Percentiles rank a stretch among this genome's conserved stretches.
Evolutionary conservation across 2,113 vertebrate genomes (phyloP).

Genomic region (Myxocyprinus asiaticus): DNA sequence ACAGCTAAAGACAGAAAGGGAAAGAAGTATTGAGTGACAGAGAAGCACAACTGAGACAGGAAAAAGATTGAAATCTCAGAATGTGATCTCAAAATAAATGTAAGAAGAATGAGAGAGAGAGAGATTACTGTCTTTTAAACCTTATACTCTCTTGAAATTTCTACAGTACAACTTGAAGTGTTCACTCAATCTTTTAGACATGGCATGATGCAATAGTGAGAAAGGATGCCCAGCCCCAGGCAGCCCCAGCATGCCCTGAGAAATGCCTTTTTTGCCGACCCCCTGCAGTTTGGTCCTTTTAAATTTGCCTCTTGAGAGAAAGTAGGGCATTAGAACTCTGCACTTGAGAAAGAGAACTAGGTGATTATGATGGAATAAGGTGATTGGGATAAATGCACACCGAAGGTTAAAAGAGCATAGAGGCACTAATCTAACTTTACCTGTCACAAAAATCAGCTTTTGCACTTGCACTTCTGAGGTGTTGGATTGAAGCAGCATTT

Average conservation of each 20-base stretch:
- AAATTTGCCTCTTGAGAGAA: constrained; percentile 51
- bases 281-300: constrained; percentile 57
- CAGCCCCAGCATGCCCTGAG: constrained; percentile 61
- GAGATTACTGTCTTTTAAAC: background rate
- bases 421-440: constrained; percentile 10
- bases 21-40: constrained; percentile 16
- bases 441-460: background rate
- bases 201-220: constrained; percentile 73
- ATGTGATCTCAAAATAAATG: constrained; percentile 43
- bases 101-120: constrained; percentile 51
- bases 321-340: constrained; percentile 54
- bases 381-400: constrained; percentile 8
- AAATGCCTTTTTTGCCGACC: constrained; percentile 56
- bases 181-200: constrained; percentile 68
- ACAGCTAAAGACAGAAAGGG: background rate
- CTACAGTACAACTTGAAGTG: constrained; percentile 61
- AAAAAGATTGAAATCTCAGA: background rate
- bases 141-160: background rate
- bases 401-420: constrained; percentile 2
- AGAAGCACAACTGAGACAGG: background rate
- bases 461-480: constrained; percentile 4
- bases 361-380: constrained; percentile 18
- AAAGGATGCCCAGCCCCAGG: constrained; percentile 66
- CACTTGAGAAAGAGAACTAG: constrained; percentile 37
- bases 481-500: background rate